Conservation (phyloP, 2,113 vertebrate species). For the Aix galericulata region DNA sequence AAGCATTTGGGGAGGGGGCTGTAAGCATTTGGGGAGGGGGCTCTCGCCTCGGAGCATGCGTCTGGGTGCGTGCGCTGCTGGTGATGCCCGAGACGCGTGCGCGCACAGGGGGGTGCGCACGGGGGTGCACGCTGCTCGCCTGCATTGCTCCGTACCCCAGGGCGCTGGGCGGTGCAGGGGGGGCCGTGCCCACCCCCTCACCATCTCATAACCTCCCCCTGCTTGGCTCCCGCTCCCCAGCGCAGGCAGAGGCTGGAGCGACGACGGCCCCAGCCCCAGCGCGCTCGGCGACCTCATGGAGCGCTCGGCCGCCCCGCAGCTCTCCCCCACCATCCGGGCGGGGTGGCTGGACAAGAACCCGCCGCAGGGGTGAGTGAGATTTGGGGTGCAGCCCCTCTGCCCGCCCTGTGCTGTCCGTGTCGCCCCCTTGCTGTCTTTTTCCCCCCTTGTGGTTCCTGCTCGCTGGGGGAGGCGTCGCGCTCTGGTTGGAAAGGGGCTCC, state of each 20-base stretch:
- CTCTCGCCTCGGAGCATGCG: background rate
- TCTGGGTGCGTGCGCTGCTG: no score
- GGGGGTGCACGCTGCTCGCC: background rate
- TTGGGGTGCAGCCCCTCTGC: accelerated
- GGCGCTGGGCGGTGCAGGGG: no score
- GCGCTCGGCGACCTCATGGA: constrained; percentile 17
- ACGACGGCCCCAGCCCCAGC: background rate
- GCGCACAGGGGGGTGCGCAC: background rate
- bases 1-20: no score
- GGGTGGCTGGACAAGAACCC: constrained; percentile 97
- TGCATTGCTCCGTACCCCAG: background rate
- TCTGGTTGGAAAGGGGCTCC: background rate
- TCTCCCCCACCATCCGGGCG: constrained; percentile 78
- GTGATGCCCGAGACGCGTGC: background rate
- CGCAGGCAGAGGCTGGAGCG: constrained; percentile 59
- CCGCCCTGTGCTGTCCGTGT: no score
- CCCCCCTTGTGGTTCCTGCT: background rate
- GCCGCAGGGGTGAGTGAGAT: constrained; percentile 86
- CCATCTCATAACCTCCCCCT: background rate
- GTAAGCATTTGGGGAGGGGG: background rate
- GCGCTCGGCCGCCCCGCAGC: constrained; percentile 18
- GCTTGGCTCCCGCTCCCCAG: background rate
- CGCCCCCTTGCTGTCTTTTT: background rate
- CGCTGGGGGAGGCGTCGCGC: no score
- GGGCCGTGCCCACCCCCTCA: background rate